Percentiles rank a stretch among this genome's conserved stretches.
Conservation (phyloP, 23 tunicate genomes). For the Ascidia mentula region DNA sequence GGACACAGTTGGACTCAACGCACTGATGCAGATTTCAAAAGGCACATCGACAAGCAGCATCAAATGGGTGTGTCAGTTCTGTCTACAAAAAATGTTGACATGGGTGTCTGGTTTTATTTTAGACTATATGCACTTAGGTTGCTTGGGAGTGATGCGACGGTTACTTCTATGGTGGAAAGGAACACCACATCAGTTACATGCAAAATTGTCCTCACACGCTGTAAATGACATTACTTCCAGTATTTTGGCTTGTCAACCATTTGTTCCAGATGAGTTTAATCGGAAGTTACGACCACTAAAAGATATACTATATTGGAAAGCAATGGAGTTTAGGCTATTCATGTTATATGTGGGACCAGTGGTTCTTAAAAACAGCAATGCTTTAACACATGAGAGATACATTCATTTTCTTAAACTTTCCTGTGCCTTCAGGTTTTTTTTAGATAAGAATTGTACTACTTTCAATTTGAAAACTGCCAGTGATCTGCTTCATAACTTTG, state of each 20-base stretch:
- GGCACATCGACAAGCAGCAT: slow-evolving; percentile 25
- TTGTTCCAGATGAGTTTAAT: slow-evolving; percentile 35
- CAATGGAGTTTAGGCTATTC: slow-evolving; percentile 42
- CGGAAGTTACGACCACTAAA: slow-evolving; percentile 22
- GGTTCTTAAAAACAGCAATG: background rate
- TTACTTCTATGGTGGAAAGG: slow-evolving; percentile 26
- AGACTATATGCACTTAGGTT: slow-evolving; percentile 52
- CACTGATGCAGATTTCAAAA: slow-evolving; percentile 30
- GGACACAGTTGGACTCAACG: background rate
- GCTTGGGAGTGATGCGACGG: slow-evolving; percentile 39
- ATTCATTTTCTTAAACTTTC: background rate
- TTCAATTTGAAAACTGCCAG: background rate
- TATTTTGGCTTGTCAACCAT: background rate
- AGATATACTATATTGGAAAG: slow-evolving; percentile 43
- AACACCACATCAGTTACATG: background rate
- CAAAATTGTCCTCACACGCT: background rate
- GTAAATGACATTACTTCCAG: background rate
- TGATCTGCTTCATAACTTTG: slow-evolving; percentile 17
- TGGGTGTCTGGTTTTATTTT: slow-evolving; percentile 45
- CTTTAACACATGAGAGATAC: background rate
- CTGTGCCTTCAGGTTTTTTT: slow-evolving; percentile 5
- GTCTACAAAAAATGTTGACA: slow-evolving; percentile 18
- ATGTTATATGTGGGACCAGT: slow-evolving; percentile 16
- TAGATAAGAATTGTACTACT: background rate
- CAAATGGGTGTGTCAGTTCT: slow-evolving; percentile 21